Evolutionary conservation across 2,113 vertebrate genomes (phyloP).

Genomic region (Sorex fumeus): DNA sequence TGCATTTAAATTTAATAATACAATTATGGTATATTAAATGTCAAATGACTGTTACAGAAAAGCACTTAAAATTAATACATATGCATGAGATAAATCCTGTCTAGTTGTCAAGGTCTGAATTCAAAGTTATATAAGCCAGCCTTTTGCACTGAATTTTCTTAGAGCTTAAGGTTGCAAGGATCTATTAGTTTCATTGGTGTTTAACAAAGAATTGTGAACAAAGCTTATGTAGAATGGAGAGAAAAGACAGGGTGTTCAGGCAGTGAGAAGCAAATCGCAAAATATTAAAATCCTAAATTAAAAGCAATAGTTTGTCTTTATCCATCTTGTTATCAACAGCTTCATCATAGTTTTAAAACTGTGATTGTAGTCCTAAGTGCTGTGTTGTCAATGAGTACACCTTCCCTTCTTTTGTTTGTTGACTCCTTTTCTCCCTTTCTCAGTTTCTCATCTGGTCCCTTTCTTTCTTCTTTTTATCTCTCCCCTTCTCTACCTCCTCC

Average conservation of each 20-base stretch:
- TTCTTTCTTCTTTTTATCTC: too few species aligned
- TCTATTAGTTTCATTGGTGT: slow-evolving; percentile 82
- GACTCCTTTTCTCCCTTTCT: too few species aligned
- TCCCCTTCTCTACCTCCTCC: too few species aligned
- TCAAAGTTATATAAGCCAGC: slow-evolving; percentile 84
- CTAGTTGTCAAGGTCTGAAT: slow-evolving; percentile 87
- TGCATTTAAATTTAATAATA: slow-evolving; percentile 88
- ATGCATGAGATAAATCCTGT: slow-evolving; percentile 89
- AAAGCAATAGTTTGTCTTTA: neutral
- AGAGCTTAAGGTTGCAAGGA: slow-evolving; percentile 77
- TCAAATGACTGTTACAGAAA: slow-evolving; percentile 90
- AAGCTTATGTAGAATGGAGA: slow-evolving; percentile 65
- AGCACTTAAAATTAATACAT: slow-evolving; percentile 90
- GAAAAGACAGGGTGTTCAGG: neutral
- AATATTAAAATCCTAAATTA: neutral
- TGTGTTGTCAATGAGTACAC: neutral
- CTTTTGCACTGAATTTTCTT: slow-evolving; percentile 80
- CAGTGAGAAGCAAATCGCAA: neutral
- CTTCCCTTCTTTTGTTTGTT: neutral
- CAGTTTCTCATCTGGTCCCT: too few species aligned
- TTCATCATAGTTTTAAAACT: neutral
- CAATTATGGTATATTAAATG: slow-evolving; percentile 90
- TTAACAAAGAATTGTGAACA: slow-evolving; percentile 73
- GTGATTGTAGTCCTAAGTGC: neutral
- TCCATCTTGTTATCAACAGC: neutral